Conservation (phyloP, 2,113 vertebrate genomes). For the Nipponia nippon region DNA sequence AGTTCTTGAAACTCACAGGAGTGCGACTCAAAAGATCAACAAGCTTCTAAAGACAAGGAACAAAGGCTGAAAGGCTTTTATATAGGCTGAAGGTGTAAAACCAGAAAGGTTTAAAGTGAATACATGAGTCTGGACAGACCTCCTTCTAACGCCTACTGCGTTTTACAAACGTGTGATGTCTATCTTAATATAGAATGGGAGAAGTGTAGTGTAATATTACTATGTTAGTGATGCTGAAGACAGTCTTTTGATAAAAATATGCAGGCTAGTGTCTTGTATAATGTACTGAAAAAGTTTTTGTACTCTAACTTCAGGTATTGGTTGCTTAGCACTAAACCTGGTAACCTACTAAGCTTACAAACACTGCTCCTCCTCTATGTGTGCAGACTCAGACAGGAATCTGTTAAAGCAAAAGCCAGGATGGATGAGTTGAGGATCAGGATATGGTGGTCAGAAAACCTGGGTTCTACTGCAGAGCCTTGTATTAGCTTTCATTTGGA, state of each 20-base stretch:
- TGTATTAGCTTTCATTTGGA: neutral
- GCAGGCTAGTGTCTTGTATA: neutral
- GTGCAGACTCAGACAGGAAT: neutral
- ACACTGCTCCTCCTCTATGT: accelerated
- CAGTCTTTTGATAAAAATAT: neutral
- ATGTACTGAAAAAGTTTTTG: neutral
- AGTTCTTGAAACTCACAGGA: neutral
- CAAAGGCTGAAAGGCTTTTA: conserved; percentile 7
- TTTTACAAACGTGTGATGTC: neutral
- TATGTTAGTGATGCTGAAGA: neutral
- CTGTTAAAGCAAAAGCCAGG: neutral
- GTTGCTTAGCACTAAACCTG: neutral
- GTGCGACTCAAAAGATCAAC: neutral
- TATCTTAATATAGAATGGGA: neutral
- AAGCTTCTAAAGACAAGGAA: neutral
- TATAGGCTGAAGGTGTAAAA: neutral
- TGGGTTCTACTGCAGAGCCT: neutral
- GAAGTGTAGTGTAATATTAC: neutral
- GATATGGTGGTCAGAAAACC: neutral
- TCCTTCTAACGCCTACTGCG: neutral
- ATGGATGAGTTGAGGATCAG: neutral
- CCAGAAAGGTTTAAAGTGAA: neutral
- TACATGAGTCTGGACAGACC: neutral
- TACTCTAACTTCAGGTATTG: neutral
- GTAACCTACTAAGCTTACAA: neutral